Base-by-base conservation (phyloP, 2,797 vertebrate species). In the Gymnoscopelus microlampas region DNA sequence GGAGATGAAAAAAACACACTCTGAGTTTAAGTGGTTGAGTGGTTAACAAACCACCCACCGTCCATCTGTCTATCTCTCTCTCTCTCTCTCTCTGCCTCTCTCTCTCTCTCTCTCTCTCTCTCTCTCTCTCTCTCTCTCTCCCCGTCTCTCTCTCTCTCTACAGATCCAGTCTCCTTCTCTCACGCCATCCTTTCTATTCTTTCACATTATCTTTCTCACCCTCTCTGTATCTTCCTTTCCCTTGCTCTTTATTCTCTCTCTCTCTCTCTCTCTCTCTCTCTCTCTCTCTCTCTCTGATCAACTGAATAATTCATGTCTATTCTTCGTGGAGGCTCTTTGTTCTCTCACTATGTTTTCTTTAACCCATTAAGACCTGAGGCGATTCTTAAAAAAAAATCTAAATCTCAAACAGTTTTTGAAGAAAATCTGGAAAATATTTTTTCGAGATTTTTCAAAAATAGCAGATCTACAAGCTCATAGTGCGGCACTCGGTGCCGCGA, bases 221-320 rank as follows among this genome's bases (percentile, higher is more conserved):
- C n/a, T n/a, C n/a, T n/a, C n/a, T n/a, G n/a, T n/a, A n/a, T n/a
- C n/a, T 15, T 7, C 53, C 5, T 4, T 4, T 7, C 53, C n/a
- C 14, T 53, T n/a, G 1, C 32, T 32, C 32, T 32, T 3, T 32
- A 2, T 32, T 5, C 53, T 53, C 53, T 7, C n/a, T 15, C n/a
- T 19, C 6, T 59, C 29, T 44, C 5, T 60, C 58, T 60, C 58
- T 60, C 58, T 44, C 32, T 60, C 35, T 15, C 35, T 79, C 61
- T 78, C 64, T 61, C 19, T 79, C 68, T 79, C 77, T 75, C 85
- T 76, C 78, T 86, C 82, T 82, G 82, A 87, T 80, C 66, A 66
- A 79, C 76, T 91, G 86, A 90, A 91, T 92, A 80, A 91, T 92
- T 92, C 79, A 92, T 89, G 82, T 70, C 68, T 77, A 68, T 79